phyloP scores from a whole-genome alignment of 2,797 vertebrate species.

The Bucorvus abyssinicus region DNA sequence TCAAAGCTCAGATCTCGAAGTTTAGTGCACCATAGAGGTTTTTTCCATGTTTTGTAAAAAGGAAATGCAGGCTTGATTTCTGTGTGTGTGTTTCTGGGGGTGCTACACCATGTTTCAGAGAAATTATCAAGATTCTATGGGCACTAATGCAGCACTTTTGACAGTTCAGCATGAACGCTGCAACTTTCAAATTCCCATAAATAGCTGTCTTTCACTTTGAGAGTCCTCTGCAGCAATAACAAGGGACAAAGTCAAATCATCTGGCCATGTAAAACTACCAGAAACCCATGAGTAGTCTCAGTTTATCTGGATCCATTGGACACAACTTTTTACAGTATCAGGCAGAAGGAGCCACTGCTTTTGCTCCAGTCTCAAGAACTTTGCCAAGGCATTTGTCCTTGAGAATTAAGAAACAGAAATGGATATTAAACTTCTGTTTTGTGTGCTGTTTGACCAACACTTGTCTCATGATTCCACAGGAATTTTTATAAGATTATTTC shows the following conservation, averaged over 20 bases:
- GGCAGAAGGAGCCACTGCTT: not conserved
- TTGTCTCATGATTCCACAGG: not conserved
- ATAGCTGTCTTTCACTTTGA: not conserved
- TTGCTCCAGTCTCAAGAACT: rapidly evolving
- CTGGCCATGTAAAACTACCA: not conserved
- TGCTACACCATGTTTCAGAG: not conserved
- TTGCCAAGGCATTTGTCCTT: not conserved
- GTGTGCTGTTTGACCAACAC: not conserved
- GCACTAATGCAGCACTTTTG: not conserved
- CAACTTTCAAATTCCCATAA: not conserved
- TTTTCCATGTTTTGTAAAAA: not conserved
- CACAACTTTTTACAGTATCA: not conserved
- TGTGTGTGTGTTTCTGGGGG: rapidly evolving
- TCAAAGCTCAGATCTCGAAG: not conserved
- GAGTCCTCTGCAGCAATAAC: not conserved
- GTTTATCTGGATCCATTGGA: not conserved
- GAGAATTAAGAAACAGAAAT: not conserved
- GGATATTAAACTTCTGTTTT: not conserved
- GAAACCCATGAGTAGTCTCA: not conserved
- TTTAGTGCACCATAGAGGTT: not conserved
- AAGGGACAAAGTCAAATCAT: not conserved
- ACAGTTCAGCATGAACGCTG: not conserved
- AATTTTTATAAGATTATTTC: not conserved
- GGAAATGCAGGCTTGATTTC: not conserved
- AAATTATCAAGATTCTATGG: not conserved